These are phyloP conservation scores for Zapus hudsonius DNA, from an alignment of 2,113 vertebrate species.

Conservation along the genomic window DNA sequence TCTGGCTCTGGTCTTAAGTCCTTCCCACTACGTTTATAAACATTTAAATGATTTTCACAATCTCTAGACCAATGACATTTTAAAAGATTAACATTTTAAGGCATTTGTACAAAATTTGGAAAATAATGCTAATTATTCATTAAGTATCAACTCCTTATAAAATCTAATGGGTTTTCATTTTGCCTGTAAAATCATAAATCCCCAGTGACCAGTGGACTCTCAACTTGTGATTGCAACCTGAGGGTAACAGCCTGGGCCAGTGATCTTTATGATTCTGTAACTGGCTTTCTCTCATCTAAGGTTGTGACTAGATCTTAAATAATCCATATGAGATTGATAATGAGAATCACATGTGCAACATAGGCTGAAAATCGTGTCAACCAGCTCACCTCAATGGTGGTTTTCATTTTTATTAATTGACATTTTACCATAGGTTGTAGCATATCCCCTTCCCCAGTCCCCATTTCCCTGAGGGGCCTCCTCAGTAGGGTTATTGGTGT, in stretches of 20 bases:
- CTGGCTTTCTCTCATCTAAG: too few relatives aligned
- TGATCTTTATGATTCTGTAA: neutral
- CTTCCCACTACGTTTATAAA: neutral
- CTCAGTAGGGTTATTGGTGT: too few relatives aligned
- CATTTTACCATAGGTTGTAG: too few relatives aligned
- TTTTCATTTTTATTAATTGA: too few relatives aligned
- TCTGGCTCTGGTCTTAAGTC: neutral
- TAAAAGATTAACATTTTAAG: neutral
- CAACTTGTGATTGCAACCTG: neutral
- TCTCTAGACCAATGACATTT: neutral
- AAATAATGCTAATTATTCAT: constrained; percentile 29
- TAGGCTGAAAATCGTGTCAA: neutral
- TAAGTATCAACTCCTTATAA: constrained; percentile 32
- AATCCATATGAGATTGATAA: neutral
- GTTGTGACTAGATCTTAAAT: too few relatives aligned
- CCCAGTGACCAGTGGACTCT: neutral
- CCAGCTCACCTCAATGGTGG: too few relatives aligned
- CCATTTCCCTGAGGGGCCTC: too few relatives aligned
- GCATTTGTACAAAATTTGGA: neutral
- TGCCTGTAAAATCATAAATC: neutral
- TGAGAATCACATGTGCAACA: too few relatives aligned
- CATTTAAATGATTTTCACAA: neutral
- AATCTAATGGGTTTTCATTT: neutral
- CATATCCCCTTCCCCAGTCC: too few relatives aligned
- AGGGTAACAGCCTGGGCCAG: neutral